Base-by-base conservation (phyloP, 1,140 invertebrate genomes). In the Wiebesia pumilae region DNA sequence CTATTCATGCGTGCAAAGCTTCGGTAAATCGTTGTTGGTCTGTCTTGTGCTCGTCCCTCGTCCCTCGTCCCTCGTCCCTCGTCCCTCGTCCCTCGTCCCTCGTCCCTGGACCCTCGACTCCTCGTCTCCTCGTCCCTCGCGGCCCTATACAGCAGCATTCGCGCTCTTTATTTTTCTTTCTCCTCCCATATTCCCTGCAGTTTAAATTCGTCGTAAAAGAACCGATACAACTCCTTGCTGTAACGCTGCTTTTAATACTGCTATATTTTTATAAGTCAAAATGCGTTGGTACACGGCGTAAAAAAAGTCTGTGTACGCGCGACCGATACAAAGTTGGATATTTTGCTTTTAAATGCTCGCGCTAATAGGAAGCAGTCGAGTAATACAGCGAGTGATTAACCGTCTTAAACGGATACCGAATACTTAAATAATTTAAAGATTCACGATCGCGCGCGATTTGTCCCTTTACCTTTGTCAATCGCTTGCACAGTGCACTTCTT, bases 1-100 rank as follows among this genome's bases (percentile, higher is more conserved):
- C 71, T 75, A 75, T 43, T 75, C 38, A 75, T 43, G 71, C 38
- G 40, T 75, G 71, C 71, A 75, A n/a, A 43, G 71, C n/a, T 75
- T 75, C 38, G 43, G 27, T 75, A 75, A 75, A 43, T 75, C 71
- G 71, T 75, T 43, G 71, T 75, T 75, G n/a, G 71, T 75, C 24
- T 43, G 71, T 43, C 38, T 43, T 75, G 24, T 43, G 35, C 24
- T 73, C 35, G 35, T 73, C 35, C 69, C 19, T n/a, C n/a, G n/a
- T n/a, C 3, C 6, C 71, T 43, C 38, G 1, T 43, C 40, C 27
- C 12, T 38, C 51, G 10, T 16, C 51, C 19, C 51, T 16, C 19
- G 2, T 16, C 19, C 51, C 51, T 40, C n/a, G n/a, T n/a, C n/a
- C 21, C 27, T 71, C 67, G 6, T 38, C 33, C 16, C 3, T 7